Base-by-base conservation (phyloP, 2,797 vertebrate genomes). In the Clamator glandarius region DNA sequence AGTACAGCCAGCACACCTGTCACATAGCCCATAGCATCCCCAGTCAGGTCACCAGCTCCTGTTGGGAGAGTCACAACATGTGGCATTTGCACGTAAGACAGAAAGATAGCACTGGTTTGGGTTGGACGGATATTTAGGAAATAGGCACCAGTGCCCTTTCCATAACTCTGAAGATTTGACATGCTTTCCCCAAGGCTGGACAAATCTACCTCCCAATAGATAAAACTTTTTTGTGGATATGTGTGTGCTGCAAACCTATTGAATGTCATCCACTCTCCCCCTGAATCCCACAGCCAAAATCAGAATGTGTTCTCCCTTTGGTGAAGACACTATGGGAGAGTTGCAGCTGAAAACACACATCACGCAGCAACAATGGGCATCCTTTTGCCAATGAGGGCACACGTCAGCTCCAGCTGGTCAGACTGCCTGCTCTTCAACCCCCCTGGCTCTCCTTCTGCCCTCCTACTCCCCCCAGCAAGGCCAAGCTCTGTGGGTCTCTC, bases 41-140 rank as follows among this genome's bases (percentile, higher is more conserved):
- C 99, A 0, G 98, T 99, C 89, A 99, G 98, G 95, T 99, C 99
- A 23, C 99, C 99, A 2, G 99, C 99, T 93, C 99, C 99, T 99
- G 98, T 66, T 4, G 5, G 66, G 80, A 87, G 51, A 94, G 69
- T 66, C 58, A 93, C 69, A 94, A 72, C 87, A 46, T 86, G 52
- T 2, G n/a, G 11, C 4, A 82, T 87, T 89, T 41, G 31, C 33
- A 72, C 0, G 1, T 3, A n/a, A 81, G 54, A 54, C 17, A 51
- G 42, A 83, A 70, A 50, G 23, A 62, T 15, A 79, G 42, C 52
- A 42, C 7, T 3, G 1, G 17, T 89, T 80, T 4, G 21, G 36
- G 36, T 31, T 25, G 24, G 19, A 31, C 23, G 6, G 20, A 18
- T 63, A 54, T 50, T 93, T 57, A 46, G 12, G 61, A 67, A 92